phyloP scores from a whole-genome alignment of 2,888 invertebrate species.

The Athrips mouffetella region DNA sequence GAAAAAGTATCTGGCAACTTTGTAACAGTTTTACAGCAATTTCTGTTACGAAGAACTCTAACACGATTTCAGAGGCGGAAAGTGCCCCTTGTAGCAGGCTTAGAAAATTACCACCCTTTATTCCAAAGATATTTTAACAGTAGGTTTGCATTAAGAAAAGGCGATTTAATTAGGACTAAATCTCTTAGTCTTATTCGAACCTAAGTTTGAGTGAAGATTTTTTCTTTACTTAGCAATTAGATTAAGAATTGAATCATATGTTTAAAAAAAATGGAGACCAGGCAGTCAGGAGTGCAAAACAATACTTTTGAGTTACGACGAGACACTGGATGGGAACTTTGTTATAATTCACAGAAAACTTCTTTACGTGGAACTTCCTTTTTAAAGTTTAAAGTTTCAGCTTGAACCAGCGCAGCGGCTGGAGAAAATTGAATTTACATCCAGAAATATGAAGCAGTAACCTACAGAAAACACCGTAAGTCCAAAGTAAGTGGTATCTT shows the following conservation, averaged over 20 bases:
- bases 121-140: too few relatives aligned
- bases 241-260: too few relatives aligned
- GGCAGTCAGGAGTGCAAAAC: constrained; percentile 4
- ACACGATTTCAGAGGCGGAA: background rate
- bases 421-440: background rate
- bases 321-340: background rate
- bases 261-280: too few relatives aligned
- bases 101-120: too few relatives aligned
- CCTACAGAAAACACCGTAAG: background rate
- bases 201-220: too few relatives aligned
- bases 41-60: background rate
- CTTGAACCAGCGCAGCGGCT: background rate
- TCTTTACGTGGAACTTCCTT: background rate
- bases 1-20: background rate
- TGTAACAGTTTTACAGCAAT: background rate
- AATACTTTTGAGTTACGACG: too few relatives aligned
- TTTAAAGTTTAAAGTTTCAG: background rate
- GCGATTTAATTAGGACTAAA: too few relatives aligned
- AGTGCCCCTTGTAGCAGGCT: too few relatives aligned
- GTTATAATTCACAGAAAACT: background rate
- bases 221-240: too few relatives aligned
- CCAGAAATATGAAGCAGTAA: background rate
- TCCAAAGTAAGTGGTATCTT: too few relatives aligned
- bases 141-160: too few relatives aligned
- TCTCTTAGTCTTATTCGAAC: too few relatives aligned